Percentiles rank a stretch among this genome's conserved stretches.
phyloP scores from a whole-genome alignment of 2,113 vertebrate species.

The Myiopsitta monachus region DNA sequence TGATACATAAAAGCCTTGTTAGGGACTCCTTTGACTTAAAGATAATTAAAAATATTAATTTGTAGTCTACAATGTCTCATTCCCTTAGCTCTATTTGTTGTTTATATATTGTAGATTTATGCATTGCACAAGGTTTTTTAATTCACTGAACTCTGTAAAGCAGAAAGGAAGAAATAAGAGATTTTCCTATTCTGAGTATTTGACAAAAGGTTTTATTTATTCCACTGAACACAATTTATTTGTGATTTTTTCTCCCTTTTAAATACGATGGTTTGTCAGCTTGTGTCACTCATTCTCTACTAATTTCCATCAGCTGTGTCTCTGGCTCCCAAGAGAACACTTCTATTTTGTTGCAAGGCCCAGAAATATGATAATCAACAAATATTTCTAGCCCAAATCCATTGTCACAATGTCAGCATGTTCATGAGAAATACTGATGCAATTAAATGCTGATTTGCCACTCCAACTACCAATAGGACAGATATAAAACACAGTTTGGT shows the following conservation, averaged over 20 bases:
- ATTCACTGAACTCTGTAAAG: neutral
- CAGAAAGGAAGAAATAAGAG: neutral
- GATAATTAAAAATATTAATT: neutral
- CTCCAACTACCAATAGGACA: conserved; percentile 15
- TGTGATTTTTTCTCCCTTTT: neutral
- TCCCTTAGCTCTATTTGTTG: neutral
- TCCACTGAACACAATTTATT: neutral
- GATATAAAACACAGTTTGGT: neutral
- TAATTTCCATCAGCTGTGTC: conserved; percentile 27
- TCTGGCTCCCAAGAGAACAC: conserved; percentile 15
- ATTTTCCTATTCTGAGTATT: neutral
- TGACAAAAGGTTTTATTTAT: conserved; percentile 19
- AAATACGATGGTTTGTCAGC: neutral
- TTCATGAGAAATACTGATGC: conserved; percentile 7
- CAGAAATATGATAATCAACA: conserved; percentile 44
- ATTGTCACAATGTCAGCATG: neutral
- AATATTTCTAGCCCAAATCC: conserved; percentile 49
- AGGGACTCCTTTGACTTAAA: neutral
- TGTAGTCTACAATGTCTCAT: neutral
- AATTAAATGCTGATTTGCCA: conserved; percentile 39
- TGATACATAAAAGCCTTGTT: neutral
- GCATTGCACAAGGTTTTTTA: neutral
- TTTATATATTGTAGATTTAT: neutral
- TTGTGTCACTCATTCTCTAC: conserved; percentile 2
- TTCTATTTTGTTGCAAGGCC: conserved; percentile 16